Conservation (phyloP, 2,113 vertebrate species). For the Malaclemys terrapin region DNA sequence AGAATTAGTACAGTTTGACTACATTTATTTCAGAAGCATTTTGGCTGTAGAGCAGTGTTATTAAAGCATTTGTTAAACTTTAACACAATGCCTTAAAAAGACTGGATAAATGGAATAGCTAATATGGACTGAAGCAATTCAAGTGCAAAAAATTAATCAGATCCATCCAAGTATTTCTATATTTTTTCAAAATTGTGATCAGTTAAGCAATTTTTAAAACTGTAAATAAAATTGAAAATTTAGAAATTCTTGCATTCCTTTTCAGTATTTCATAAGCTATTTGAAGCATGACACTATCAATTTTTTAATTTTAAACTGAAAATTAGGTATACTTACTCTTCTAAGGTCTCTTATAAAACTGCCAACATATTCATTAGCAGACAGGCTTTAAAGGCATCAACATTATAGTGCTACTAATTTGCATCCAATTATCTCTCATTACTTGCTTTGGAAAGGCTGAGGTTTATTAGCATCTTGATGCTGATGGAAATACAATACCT, state of each 20-base stretch:
- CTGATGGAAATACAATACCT: background rate
- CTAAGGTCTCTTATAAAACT: background rate
- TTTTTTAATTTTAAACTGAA: background rate
- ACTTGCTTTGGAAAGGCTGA: background rate
- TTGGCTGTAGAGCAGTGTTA: no score
- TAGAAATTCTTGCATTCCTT: background rate
- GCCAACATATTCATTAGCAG: background rate
- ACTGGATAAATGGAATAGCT: background rate
- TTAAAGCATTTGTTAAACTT: background rate
- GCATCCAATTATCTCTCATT: no score
- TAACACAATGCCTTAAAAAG: background rate
- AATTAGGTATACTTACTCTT: background rate
- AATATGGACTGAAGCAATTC: background rate
- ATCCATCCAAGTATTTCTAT: background rate
- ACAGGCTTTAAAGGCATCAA: background rate
- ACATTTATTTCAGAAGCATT: no score
- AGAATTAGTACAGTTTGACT: no score
- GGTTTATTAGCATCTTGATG: background rate
- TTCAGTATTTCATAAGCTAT: background rate
- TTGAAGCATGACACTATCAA: background rate
- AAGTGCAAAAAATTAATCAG: background rate
- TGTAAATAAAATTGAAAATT: background rate
- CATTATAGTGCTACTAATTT: background rate
- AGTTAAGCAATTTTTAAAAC: background rate
- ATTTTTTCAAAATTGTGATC: background rate